These are phyloP conservation scores for Diadromus collaris DNA, from an alignment of 2,888 invertebrate genomes.

Conservation along the genomic window DNA sequence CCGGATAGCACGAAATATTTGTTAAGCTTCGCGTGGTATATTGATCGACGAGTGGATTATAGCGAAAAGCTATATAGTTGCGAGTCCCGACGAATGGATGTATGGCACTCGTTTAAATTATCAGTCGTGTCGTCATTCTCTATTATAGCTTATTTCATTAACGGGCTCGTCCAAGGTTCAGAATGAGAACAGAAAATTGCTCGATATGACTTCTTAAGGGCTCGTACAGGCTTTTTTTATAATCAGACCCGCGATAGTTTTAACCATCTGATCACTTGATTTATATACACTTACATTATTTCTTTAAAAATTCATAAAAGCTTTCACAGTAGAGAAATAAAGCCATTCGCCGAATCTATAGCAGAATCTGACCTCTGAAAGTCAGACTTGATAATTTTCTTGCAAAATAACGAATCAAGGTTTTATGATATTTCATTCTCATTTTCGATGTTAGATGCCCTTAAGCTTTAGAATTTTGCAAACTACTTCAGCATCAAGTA, in stretches of 20 bases:
- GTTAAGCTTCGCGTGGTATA: slow-evolving; percentile 44
- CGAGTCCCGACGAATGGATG: slow-evolving; percentile 13
- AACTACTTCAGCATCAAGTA: slow-evolving; percentile 47
- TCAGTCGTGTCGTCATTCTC: slow-evolving; percentile 22
- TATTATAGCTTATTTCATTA: not conserved
- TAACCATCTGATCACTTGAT: not conserved
- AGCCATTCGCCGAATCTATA: not conserved
- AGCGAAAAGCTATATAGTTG: slow-evolving; percentile 26
- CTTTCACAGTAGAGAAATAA: not conserved
- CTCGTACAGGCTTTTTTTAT: too few relatives aligned
- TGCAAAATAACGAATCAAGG: not conserved
- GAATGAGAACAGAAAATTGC: not conserved
- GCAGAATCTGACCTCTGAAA: not conserved
- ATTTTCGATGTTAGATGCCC: not conserved
- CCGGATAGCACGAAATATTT: slow-evolving; percentile 47
- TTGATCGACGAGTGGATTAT: slow-evolving; percentile 42
- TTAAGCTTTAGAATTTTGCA: slow-evolving; percentile 40
- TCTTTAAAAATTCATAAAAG: too few relatives aligned
- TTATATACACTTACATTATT: not conserved
- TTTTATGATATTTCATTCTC: not conserved
- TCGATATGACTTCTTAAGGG: not conserved
- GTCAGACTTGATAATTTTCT: not conserved
- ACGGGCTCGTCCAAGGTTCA: not conserved
- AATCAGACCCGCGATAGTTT: too few relatives aligned
- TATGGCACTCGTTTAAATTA: slow-evolving; percentile 37